phyloP scores from a whole-genome alignment of 1,140 invertebrate species.

The Paracyclopina nana region DNA sequence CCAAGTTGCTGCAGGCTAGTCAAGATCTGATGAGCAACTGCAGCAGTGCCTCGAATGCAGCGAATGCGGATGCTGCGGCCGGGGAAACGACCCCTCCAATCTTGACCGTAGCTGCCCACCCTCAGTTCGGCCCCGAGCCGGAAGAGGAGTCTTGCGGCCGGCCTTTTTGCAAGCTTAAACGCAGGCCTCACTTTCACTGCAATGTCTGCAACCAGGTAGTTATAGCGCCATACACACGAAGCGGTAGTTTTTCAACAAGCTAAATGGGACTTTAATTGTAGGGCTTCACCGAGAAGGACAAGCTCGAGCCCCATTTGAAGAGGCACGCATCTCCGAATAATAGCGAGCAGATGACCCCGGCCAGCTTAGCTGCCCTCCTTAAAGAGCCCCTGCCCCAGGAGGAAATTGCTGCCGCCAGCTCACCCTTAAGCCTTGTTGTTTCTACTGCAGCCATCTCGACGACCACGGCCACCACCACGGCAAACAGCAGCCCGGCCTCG shows the following conservation, averaged over 20 bases:
- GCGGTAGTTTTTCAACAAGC: background rate
- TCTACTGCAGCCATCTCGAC: no score
- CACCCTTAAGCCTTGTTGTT: no score
- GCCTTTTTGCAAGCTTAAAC: slow-evolving; percentile 65
- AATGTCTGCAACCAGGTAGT: slow-evolving; percentile 60
- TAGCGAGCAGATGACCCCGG: no score
- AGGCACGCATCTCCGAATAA: slow-evolving; percentile 34
- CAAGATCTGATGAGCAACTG: slow-evolving; percentile 13
- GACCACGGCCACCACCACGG: no score
- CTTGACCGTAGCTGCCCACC: no score
- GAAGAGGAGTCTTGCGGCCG: slow-evolving; percentile 46
- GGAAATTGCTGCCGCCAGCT: background rate
- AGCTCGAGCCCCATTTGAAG: slow-evolving; percentile 42
- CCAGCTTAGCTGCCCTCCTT: no score
- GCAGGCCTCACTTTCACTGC: slow-evolving; percentile 64
- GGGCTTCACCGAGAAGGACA: slow-evolving; percentile 45
- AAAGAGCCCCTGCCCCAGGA: slow-evolving; percentile 2
- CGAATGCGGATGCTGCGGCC: slow-evolving; percentile 18
- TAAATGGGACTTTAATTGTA: slow-evolving; percentile 21
- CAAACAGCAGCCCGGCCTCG: no score
- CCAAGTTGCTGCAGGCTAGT: slow-evolving; percentile 8
- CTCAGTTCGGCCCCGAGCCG: slow-evolving; percentile 27
- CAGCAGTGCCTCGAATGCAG: slow-evolving; percentile 17
- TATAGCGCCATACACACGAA: slow-evolving; percentile 12
- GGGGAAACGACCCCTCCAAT: slow-evolving; percentile 18